phyloP scores from a whole-genome alignment of 2,113 vertebrate genomes.

The Speoplatyrhinus poulsoni region DNA sequence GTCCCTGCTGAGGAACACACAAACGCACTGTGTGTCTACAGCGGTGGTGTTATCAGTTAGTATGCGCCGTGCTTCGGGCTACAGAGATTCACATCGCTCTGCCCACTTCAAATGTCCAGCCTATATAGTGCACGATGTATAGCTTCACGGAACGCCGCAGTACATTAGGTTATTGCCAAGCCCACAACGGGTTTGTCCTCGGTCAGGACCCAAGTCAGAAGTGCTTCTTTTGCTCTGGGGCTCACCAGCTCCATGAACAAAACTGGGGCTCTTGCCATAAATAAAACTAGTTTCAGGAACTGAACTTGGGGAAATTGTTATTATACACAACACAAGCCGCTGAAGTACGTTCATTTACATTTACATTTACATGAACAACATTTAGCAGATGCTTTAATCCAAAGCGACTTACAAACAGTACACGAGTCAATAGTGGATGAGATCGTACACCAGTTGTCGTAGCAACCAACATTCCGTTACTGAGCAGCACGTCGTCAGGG shows the following conservation, averaged over 20 bases:
- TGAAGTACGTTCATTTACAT: no score
- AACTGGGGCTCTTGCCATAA: no score
- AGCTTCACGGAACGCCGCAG: not conserved
- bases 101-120: not conserved
- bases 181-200: not conserved
- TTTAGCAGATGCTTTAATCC: no score
- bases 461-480: no score
- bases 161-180: not conserved
- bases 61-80: not conserved
- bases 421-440: no score
- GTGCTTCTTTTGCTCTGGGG: no score
- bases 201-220: not conserved
- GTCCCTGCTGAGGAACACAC: conserved; percentile 15
- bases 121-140: not conserved
- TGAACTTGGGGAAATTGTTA: not conserved
- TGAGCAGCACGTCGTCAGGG: no score
- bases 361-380: no score
- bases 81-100: not conserved
- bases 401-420: no score
- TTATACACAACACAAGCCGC: no score
- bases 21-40: conserved; percentile 19
- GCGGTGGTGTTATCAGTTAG: not conserved
- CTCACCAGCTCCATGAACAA: no score
- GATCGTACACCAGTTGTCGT: no score
- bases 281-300: not conserved